A percentile compares a stretch with the other conserved stretches of the same genome.
Evolutionary conservation across 2,888 invertebrate species (phyloP).

Genomic region (Dendrolimus pini): DNA sequence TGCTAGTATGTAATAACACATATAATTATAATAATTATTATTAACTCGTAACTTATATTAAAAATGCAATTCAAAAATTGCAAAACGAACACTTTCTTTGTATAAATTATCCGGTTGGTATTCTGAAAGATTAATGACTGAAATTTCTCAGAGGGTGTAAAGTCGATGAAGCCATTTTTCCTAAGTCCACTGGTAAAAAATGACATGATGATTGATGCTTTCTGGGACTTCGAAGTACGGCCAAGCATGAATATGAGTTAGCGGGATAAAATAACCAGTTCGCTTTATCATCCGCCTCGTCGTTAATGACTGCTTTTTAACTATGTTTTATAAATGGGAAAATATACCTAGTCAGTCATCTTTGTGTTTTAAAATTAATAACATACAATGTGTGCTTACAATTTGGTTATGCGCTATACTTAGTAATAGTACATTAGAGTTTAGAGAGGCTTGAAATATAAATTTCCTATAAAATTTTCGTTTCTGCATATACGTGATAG

Average conservation of each 20-base stretch:
- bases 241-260: conserved; percentile 33
- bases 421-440: too few relatives aligned
- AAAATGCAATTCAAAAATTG: neutral
- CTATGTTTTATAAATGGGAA: neutral
- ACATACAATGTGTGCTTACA: too few relatives aligned
- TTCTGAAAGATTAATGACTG: conserved; percentile 54
- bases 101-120: conserved; percentile 47
- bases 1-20: too few relatives aligned
- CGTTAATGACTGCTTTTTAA: neutral
- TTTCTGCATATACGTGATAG: too few relatives aligned
- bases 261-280: conserved; percentile 12
- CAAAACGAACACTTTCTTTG: conserved; percentile 36
- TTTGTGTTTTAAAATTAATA: too few relatives aligned
- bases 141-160: conserved; percentile 53
- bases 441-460: too few relatives aligned
- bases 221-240: conserved; percentile 25
- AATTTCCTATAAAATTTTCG: too few relatives aligned
- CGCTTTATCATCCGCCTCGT: conserved; percentile 2
- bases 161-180: conserved; percentile 67
- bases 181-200: conserved; percentile 58
- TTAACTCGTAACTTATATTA: too few relatives aligned
- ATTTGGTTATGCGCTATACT: too few relatives aligned
- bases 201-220: conserved; percentile 61
- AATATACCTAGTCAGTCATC: too few relatives aligned
- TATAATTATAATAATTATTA: too few relatives aligned